Evolutionary conservation across 1,140 invertebrate species (phyloP), one percentile per base, ranked within the genome.

Genomic region (Drosophila nasuta): DNA sequence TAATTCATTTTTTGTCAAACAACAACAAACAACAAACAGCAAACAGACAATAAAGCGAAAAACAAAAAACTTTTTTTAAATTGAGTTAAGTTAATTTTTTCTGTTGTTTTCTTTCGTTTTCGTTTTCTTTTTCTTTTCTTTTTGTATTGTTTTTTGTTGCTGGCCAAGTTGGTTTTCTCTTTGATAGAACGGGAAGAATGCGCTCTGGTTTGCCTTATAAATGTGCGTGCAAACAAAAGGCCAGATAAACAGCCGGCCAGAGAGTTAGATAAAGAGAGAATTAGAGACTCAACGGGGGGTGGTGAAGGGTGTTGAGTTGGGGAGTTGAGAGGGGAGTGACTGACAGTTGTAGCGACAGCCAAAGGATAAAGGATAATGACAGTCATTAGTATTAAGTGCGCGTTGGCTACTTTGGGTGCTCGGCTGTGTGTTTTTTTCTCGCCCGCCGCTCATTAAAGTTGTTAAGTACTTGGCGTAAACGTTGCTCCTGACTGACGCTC

Each of bases 361-460:
- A 76, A 89, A 83, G 82, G 85, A 88, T 88, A 88, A 88, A 85
- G 85, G 85, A 88, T 88, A 88, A 89, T 88, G 85, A 85, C 85
- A 89, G 85, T 85, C 85, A 88, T 88, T 88, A 88, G 85, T 88
- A 89, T 89, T 88, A 88, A 88, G 85, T 88, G 81, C 78, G 85
- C 85, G 81, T 75, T 83, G 77, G 85, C 83, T 87, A 87, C 85
- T 87, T 83, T 82, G 67, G 73, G 33, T 45, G 56, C 65, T 66
- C 28, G 70, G 15, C 67, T 52, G 51, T 66, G 71, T 68, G 30
- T 73, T 28, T 75, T 43, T 73, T 20, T 43, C 45, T 43, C 49
- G 52, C 82, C 60, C 43, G 67, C 33, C 65, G 71, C 83, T 88
- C 85, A 88, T 89, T 88, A 88, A 88, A 88, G 85, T 89, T 88